Evolutionary conservation across 2,888 invertebrate genomes (phyloP), one percentile per base, ranked within the genome.

Genomic region (Xylocampa areola): DNA sequence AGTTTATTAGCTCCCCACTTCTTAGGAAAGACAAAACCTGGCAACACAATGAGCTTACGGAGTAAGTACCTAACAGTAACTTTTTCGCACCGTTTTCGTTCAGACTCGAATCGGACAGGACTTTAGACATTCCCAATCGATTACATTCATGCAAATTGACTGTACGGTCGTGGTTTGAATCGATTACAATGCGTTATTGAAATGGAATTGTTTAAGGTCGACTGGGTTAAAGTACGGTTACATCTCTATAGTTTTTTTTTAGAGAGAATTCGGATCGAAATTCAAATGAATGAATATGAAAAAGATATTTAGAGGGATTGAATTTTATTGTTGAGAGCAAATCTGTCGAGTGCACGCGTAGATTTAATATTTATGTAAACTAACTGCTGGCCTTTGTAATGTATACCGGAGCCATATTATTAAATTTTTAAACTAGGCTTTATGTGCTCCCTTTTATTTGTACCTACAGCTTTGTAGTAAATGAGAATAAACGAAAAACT

Each of bases 101-200:
- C 35, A 17, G 19, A 53, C 23, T 29, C 52, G 52, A 55, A 58
- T 61, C 30, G 53, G 41, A 62, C 39, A 66, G 60, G 36, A 40
- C 35, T 68, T 54, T 64, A 64, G 68, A 54, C 54, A 68, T 60
- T 50, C 54, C 51, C 53, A 60, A 70, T 68, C 43, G 65, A 71
- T 64, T 70, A 51, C 27, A 35, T 58, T 60, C 55, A 68, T 60
- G 51, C 50, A 68, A 70, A 70, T 60, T 49, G 49, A 64, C 66
- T 55, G 49, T 54, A 53, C 55, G 48, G 32, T 60, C 52, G 53
- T 62, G 66, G 62, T 59, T 68, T 54, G 58, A 73, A 60, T 63
- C 60, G 60, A 69, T 70, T 66, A 60, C 63, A 58, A 63, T 60
- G 52, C 49, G 50, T 60, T 69, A 69, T 57, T 60, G 48, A 54